Conservation (phyloP, 1,140 invertebrate species). For the Andricus grossulariae region DNA sequence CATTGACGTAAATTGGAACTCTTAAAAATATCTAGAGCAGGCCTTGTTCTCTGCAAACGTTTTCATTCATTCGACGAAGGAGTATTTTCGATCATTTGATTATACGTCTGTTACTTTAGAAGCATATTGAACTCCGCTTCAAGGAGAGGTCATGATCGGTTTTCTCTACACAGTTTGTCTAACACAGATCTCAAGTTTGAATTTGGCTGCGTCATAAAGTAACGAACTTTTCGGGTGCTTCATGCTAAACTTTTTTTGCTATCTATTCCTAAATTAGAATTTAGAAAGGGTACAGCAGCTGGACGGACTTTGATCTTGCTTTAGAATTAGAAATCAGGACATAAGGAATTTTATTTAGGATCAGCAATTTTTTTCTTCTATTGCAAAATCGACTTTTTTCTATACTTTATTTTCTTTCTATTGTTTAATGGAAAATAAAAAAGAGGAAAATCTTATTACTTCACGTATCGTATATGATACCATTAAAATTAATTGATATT, state of each 20-base stretch:
- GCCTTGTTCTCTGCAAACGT: background rate
- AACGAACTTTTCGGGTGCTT: conserved; percentile 4
- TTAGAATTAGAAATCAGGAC: no score
- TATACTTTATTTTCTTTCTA: no score
- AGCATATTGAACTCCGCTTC: background rate
- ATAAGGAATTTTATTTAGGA: no score
- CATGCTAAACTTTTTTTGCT: background rate
- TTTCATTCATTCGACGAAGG: background rate
- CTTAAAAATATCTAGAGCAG: conserved; percentile 8
- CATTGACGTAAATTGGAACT: conserved; percentile 8
- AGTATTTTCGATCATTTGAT: conserved; percentile 17
- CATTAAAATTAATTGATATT: no score
- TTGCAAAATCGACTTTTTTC: no score
- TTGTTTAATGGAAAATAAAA: no score
- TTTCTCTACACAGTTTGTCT: background rate
- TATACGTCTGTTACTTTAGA: background rate
- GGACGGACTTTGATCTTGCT: no score
- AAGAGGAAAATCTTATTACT: no score
- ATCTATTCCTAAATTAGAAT: background rate
- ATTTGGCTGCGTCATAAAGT: background rate
- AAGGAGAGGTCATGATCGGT: conserved; percentile 12
- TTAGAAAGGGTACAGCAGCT: background rate
- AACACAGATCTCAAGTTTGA: background rate
- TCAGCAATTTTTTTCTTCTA: no score
- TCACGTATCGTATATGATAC: no score